A percentile compares a stretch with the other conserved stretches of the same genome.
Conservation (phyloP, 2,888 invertebrate genomes). For the Dione vanillae region DNA sequence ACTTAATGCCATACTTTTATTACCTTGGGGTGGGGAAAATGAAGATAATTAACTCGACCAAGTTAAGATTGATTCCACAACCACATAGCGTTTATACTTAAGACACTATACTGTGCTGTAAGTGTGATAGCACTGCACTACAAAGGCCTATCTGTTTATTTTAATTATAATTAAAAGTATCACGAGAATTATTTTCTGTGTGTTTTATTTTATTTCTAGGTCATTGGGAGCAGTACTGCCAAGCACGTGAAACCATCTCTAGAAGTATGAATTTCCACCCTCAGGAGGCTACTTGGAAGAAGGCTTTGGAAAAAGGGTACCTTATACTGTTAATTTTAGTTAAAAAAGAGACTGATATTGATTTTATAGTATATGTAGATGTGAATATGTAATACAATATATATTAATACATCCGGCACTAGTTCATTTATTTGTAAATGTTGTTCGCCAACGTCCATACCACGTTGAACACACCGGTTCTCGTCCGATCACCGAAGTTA, state of each 20-base stretch:
- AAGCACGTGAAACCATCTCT: slow-evolving; percentile 67
- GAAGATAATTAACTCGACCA: no score
- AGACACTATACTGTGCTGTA: no score
- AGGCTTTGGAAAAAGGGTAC: slow-evolving; percentile 60
- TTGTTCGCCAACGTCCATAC: slow-evolving; percentile 66
- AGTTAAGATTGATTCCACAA: no score
- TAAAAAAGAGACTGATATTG: no score
- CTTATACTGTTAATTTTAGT: no score
- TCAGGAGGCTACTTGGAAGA: slow-evolving; percentile 56
- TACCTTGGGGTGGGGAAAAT: no score
- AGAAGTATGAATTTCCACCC: slow-evolving; percentile 59
- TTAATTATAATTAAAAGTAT: neutral
- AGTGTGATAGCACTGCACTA: no score
- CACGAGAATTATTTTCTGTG: slow-evolving; percentile 11
- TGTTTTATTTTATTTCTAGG: slow-evolving; percentile 46
- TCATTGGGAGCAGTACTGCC: slow-evolving; percentile 72
- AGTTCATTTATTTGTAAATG: neutral
- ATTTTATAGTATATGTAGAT: no score
- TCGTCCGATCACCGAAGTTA: slow-evolving; percentile 82
- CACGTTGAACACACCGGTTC: slow-evolving; percentile 78
- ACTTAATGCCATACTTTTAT: no score
- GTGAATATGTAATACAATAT: no score
- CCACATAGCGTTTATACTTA: no score
- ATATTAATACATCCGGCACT: no score
- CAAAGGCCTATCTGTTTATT: neutral